phyloP scores from a whole-genome alignment of 2,888 invertebrate species.

The Drosophila yooni region DNA sequence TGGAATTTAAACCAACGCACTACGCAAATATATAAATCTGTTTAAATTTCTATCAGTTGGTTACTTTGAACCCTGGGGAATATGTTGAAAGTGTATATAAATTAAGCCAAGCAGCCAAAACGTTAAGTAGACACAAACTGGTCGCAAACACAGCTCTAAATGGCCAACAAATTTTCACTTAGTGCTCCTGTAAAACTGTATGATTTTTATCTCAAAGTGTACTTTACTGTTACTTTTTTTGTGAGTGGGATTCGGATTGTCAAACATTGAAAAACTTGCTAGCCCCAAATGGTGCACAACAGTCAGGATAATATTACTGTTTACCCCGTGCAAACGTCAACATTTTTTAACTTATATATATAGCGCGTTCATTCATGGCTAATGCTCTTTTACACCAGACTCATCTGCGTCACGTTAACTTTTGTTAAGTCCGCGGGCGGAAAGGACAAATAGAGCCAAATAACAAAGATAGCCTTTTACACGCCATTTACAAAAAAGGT shows the following conservation, averaged over 20 bases:
- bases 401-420: constrained; percentile 49
- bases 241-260: constrained; percentile 6
- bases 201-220: constrained; percentile 41
- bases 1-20: not conserved
- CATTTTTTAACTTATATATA: not conserved
- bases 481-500: constrained; percentile 13
- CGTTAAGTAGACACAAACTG: constrained; percentile 27
- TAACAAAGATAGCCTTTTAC: constrained; percentile 1
- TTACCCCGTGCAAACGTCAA: constrained; percentile 31
- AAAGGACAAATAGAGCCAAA: constrained; percentile 50
- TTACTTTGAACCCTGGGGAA: not conserved
- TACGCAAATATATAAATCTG: constrained; percentile 12
- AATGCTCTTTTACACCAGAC: constrained; percentile 24
- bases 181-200: constrained; percentile 5
- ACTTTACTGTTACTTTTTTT: not conserved
- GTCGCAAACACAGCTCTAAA: constrained; percentile 16
- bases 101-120: constrained; percentile 15
- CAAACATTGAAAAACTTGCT: constrained; percentile 18
- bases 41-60: constrained; percentile 5
- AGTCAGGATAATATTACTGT: constrained; percentile 22
- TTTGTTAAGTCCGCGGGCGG: constrained; percentile 26
- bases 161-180: constrained; percentile 31
- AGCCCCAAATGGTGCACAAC: not conserved
- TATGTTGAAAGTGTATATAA: constrained; percentile 22
- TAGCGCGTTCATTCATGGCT: constrained; percentile 13